Evolutionary conservation across 2,113 vertebrate species (phyloP), one percentile per base, ranked within the genome.

Genomic region (Uria lomvia): DNA sequence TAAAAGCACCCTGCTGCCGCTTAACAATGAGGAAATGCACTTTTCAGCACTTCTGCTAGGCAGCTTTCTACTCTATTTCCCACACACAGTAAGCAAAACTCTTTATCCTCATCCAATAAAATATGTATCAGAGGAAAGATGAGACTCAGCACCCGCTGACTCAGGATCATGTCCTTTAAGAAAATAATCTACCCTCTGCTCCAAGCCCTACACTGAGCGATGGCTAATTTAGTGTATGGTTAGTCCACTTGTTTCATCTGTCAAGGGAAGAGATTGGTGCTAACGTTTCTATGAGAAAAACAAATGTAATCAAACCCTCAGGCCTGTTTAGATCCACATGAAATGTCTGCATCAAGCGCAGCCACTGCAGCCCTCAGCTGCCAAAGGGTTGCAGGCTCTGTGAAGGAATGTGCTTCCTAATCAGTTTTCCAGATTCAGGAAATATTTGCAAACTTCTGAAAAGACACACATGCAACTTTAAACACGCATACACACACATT

Each of bases 331-430:
- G 72, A 86, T n/a, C 32, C 29, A 27, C 4, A 3, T 45, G 14
- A 92, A 65, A 70, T 22, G 6, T n/a, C 32, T 59, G 36, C 50
- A 71, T 14, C 27, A 17, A 43, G 26, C 15, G 15, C 36, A 75
- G 32, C 29, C 72, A 53, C 72, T 50, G 38, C 56, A 73, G 9
- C 15, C 8, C 30, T 73, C 59, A 58, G 27, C 55, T 55, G 26
- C 40, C 0, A 0, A 83, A 84, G 40, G 11, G 21, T 47, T 9
- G 1, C 49, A 60, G 27, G 29, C 15, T 75, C 26, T 43, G 8
- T 32, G 71, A 79, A 76, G 55, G 63, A 91, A 58, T 0, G 1
- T 32, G 18, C 34, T 88, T 90, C 42, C 55, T 73, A 29, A 45
- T 49, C 21, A 17, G 15, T 74, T 92, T 80, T 67, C 42, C 68